Evolutionary conservation across 2,797 vertebrate species (phyloP), one percentile per base, ranked within the genome.

Genomic region (Pogoniulus pusillus): DNA sequence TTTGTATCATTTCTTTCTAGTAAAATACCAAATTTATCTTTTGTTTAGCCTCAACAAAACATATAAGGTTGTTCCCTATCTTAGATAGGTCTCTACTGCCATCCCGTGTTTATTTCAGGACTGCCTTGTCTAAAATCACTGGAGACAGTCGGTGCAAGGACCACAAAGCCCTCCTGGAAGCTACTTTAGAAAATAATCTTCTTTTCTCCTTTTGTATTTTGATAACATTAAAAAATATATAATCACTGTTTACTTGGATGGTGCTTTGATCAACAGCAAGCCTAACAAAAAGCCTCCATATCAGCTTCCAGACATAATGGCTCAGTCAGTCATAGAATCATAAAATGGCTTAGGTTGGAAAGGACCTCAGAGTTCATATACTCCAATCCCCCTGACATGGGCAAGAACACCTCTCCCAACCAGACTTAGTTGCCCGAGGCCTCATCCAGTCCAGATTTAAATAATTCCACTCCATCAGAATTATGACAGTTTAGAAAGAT

Each of bases 21-120:
- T 12, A 14, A 13, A 78, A 13, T 3, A 23, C 1, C 10, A 26
- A 53, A 29, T 4, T 10, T 41, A 10, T 1, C 6, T 19, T 41
- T 53, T 9, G 2, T 26, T 45, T 3, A 10, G 16, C 24, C 0
- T 18, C 41, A 26, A 3, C 4, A 22, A 18, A 60, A 59, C 0
- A 10, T 17, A 0, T 3, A 1, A 0, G 0, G 5, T 3, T 29
- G 9, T n/a, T 54, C 29, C 14, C 16, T 24, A 1, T 2, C 0
- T 82, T 69, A 12, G 55, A 3, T 12, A 18, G 51, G 62, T 68
- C 55, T 89, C 69, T 91, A 22, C 32, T 87, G 94, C 91, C 95
- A 72, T 68, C 93, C 4, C 4, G 49, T 80, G 95, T 18, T 90
- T 20, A 17, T 34, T 16, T 72, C 39, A 43, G 74, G 77, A 76